Conservation (phyloP, 2,888 invertebrate genomes). For the Cinara cedri region DNA sequence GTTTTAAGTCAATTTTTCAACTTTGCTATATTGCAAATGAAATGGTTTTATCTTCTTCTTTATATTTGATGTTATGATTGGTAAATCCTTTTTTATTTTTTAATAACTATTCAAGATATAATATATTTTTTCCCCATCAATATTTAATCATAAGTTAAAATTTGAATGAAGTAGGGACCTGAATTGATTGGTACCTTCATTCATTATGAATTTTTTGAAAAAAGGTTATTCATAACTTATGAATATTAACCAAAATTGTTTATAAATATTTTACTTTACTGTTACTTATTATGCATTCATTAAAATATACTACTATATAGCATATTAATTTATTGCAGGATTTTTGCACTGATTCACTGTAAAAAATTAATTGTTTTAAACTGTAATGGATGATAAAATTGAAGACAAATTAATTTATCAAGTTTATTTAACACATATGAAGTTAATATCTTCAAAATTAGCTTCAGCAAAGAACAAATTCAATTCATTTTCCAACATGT, state of each 20-base stretch:
- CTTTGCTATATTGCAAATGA: no score
- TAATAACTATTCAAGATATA: no score
- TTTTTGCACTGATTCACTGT: conserved; percentile 9
- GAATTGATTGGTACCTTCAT: no score
- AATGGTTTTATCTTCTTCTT: no score
- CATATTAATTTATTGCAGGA: conserved; percentile 9
- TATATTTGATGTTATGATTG: no score
- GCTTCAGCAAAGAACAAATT: conserved; percentile 80
- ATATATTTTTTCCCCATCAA: no score
- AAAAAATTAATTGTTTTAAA: neutral
- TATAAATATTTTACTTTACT: neutral
- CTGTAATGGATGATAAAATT: conserved; percentile 85
- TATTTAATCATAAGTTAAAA: no score
- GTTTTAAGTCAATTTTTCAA: no score
- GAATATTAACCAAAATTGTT: neutral
- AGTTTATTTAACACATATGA: conserved; percentile 85
- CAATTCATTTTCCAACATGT: conserved; percentile 74
- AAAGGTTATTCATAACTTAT: no score
- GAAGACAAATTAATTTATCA: conserved; percentile 88
- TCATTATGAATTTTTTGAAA: no score
- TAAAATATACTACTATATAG: neutral
- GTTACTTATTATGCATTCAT: neutral
- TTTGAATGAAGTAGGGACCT: no score
- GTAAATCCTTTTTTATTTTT: no score
- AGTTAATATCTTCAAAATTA: conserved; percentile 76